Evolutionary conservation across 1,140 invertebrate species (phyloP), one percentile per base, ranked within the genome.

Genomic region (Ooceraea biroi): DNA sequence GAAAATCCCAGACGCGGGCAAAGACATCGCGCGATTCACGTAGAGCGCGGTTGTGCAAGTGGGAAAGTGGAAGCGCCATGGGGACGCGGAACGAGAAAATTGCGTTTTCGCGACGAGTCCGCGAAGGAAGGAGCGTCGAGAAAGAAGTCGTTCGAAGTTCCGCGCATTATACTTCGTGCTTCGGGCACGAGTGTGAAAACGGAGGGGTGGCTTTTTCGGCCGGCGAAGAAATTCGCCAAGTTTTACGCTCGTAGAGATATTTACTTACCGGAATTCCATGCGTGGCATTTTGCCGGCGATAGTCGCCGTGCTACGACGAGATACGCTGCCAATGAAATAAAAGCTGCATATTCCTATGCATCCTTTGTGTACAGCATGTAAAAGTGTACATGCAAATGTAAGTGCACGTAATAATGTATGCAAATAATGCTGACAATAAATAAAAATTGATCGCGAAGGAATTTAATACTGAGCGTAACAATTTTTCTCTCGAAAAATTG

Each of bases 11-110:
- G 30, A 57, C 65, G 14, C n/a, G 22, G 44, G 58, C 76, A 66
- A 88, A 88, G 85, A 87, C 80, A 76, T 77, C 89, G 84, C 88
- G 82, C 60, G 89, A 90, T 89, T 90, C 88, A 90, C 88, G 90
- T 87, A 84, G 68, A 80, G 36, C 48, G 30, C 46, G 10, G 30
- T 10, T 22, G 41, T 48, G 48, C 27, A 30, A 57, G 19, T 5
- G 41, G 12, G 50, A 86, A 80, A 60, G 60, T 57, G 27, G 46
- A 27, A 7, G 27, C 41, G 44, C 10, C 14, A 27, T 61, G 19
- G 44, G 73, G 82, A 65, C 36, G 48, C 10, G 66, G 44, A 66
- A 82, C 12, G 61, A 82, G 71, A 61, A 73, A 74, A 83, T 82
- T 82, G 27, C 73, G 68, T 82, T 82, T 48, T 36, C 55, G 55